Conservation (phyloP, 2,888 invertebrate genomes). For the Flexamia atlantica region DNA sequence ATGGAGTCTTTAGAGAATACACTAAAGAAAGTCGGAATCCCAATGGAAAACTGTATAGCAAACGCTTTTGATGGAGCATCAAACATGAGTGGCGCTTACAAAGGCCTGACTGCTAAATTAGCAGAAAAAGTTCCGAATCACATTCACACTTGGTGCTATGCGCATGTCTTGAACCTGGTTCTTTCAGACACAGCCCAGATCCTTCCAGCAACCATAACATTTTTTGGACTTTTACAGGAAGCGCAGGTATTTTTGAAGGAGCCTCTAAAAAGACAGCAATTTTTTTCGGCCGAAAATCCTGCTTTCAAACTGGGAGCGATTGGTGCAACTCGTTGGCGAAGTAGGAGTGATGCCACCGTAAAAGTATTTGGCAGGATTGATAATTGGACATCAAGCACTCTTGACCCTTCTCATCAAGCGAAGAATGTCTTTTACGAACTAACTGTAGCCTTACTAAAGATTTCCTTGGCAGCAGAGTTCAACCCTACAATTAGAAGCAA, state of each 20-base stretch:
- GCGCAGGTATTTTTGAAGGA: constrained; percentile 54
- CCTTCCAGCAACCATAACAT: constrained; percentile 24
- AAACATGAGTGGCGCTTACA: constrained; percentile 39
- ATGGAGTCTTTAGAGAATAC: neutral
- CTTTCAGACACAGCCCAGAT: constrained; percentile 22
- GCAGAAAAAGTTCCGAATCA: constrained; percentile 13
- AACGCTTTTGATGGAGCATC: constrained; percentile 29
- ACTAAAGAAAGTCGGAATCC: neutral
- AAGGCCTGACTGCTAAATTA: neutral
- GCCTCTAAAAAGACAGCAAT: constrained; percentile 7
- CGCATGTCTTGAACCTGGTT: constrained; percentile 39
- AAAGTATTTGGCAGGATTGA: constrained; percentile 28
- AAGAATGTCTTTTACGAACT: neutral
- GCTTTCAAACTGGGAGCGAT: neutral
- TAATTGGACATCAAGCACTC: neutral
- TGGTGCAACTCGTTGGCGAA: constrained; percentile 28
- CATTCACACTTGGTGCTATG: constrained; percentile 53
- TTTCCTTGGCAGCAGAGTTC: neutral
- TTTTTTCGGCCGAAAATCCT: constrained; percentile 19
- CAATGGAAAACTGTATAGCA: neutral
- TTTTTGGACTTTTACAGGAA: constrained; percentile 45
- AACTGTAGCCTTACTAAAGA: neutral
- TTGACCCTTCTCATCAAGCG: neutral
- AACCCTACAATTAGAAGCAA: constrained; percentile 17
- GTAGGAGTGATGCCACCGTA: constrained; percentile 10